Conservation (phyloP, 92 coral and sea anemone species). For the Blastomussa wellsi region DNA sequence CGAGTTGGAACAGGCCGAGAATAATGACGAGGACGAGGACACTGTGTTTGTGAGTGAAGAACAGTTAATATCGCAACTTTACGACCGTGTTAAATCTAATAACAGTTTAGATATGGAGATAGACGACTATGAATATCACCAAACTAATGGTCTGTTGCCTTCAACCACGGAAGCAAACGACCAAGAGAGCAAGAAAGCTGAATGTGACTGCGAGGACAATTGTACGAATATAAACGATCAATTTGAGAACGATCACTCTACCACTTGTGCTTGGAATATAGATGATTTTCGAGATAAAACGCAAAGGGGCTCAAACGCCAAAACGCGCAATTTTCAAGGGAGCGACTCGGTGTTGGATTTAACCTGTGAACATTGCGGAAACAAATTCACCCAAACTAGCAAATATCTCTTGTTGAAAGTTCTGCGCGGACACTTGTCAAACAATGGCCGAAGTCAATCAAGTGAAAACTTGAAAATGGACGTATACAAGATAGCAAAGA, state of each 20-base stretch:
- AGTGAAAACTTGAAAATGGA: not conserved
- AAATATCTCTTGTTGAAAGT: not conserved
- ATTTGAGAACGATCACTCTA: not conserved
- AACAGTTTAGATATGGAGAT: not conserved
- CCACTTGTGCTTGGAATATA: conserved; percentile 3
- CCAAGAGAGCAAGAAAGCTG: not conserved
- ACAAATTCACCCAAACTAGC: not conserved
- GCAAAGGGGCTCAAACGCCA: not conserved
- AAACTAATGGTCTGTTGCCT: not conserved
- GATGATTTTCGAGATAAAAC: not conserved
- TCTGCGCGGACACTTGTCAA: not conserved
- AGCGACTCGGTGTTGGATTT: not conserved
- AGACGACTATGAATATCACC: not conserved
- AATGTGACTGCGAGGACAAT: not conserved
- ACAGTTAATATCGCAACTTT: not conserved
- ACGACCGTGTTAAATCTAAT: not conserved
- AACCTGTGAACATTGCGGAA: not conserved
- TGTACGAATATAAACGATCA: not conserved
- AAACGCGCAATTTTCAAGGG: not conserved
- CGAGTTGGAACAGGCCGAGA: conserved; percentile 17
- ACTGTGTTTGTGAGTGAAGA: not conserved
- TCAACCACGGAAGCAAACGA: not conserved
- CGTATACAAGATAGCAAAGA: not conserved
- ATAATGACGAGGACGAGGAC: not conserved
- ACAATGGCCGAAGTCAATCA: not conserved